phyloP scores from a whole-genome alignment of 2,113 vertebrate genomes.

The Trematomus loennbergii region DNA sequence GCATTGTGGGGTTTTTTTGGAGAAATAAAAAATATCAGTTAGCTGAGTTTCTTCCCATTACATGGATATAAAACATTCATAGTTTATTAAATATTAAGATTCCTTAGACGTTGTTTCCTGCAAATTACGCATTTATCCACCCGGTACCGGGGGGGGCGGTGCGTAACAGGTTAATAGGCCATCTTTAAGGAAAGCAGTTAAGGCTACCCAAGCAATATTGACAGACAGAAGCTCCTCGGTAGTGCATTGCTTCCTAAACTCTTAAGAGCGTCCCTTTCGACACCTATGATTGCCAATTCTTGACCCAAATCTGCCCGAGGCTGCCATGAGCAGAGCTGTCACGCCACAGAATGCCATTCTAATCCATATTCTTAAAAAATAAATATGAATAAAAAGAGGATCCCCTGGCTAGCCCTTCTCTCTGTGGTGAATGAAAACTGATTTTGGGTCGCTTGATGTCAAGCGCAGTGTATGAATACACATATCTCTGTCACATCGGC shows the following conservation, averaged over 20 bases:
- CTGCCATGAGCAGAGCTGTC: slow-evolving; percentile 36
- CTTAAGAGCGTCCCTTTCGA: slow-evolving; percentile 44
- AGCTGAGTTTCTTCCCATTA: too few species aligned
- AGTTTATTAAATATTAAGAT: too few species aligned
- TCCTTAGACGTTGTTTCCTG: too few species aligned
- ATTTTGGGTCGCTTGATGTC: slow-evolving; percentile 40
- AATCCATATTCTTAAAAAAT: slow-evolving; percentile 11
- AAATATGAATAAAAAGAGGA: not conserved
- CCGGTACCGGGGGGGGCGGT: too few species aligned
- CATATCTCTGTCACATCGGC: slow-evolving; percentile 48
- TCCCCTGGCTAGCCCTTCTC: slow-evolving; percentile 10
- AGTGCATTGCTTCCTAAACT: slow-evolving; percentile 20
- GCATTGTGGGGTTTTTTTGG: too few species aligned
- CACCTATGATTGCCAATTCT: slow-evolving; percentile 49
- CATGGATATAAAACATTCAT: too few species aligned
- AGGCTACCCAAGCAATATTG: not conserved
- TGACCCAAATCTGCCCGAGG: slow-evolving; percentile 73
- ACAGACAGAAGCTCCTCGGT: slow-evolving; percentile 1
- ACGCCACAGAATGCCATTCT: slow-evolving; percentile 21
- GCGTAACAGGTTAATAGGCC: too few species aligned
- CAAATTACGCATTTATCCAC: too few species aligned
- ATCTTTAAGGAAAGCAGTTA: not conserved
- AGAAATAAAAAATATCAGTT: too few species aligned
- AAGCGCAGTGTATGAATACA: slow-evolving; percentile 35
- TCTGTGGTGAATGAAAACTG: slow-evolving; percentile 46